Conservation (phyloP, 2,888 invertebrate genomes). For the Cantharis rustica region DNA sequence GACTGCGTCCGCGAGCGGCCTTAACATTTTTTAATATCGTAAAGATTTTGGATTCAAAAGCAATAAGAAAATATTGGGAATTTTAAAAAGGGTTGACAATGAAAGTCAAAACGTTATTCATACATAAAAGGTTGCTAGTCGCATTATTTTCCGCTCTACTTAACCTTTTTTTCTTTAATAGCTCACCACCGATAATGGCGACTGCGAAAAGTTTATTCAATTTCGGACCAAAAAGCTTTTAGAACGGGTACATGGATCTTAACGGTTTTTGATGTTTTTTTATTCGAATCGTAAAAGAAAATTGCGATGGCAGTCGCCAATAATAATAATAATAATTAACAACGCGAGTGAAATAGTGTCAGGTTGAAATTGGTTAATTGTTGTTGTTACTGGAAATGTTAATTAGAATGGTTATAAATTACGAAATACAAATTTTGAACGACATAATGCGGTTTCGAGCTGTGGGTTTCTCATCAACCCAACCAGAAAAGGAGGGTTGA, state of each 20-base stretch:
- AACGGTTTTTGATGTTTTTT: not conserved
- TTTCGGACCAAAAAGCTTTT: not conserved
- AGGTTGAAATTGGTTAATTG: not conserved
- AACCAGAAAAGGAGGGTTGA: not conserved
- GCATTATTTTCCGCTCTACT: constrained; percentile 16
- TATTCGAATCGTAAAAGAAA: not conserved
- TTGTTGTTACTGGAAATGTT: not conserved
- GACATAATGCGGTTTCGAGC: not conserved
- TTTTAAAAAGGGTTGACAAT: constrained; percentile 1
- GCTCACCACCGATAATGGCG: constrained; percentile 2
- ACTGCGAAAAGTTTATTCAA: constrained; percentile 2
- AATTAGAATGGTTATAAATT: not conserved
- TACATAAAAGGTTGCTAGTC: constrained; percentile 1
- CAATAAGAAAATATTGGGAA: not conserved
- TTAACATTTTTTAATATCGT: not conserved
- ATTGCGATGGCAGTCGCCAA: not conserved
- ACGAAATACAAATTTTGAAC: not conserved
- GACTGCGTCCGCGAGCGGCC: not conserved
- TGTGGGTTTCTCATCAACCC: not conserved
- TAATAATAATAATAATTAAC: not conserved
- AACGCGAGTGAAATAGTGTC: not conserved
- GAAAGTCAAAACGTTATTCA: constrained; percentile 2
- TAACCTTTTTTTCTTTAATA: constrained; percentile 13
- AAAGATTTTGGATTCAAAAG: not conserved
- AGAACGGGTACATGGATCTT: not conserved